Base-by-base conservation (phyloP, 2,797 vertebrate species). In the Aplochiton taeniatus region DNA sequence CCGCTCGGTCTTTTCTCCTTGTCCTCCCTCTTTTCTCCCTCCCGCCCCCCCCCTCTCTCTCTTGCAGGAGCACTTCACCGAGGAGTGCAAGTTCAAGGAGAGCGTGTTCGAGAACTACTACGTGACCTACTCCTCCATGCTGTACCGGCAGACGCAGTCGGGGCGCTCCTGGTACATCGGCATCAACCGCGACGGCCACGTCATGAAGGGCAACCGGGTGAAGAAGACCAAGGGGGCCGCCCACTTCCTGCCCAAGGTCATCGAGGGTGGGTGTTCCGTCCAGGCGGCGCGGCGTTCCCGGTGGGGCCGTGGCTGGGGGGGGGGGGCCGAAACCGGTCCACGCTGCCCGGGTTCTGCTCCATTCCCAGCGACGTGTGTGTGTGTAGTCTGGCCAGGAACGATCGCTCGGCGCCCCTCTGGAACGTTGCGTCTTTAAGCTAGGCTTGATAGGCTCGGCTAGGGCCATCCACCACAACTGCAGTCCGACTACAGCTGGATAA, bases 91-190 rank as follows among this genome's bases (percentile, higher is more conserved):
- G 91, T 99, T 99, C 92, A 99, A 99, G 92, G 97, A 99, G 90
- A 98, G 96, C 0, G 97, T 99, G 82, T 99, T 98, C 91, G 97
- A 99, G 91, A 99, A 98, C 93, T 99, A 99, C 92, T 99, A 98
- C 0, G 96, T 99, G 85, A 98, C 96, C 0, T 99, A 99, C 85
- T 98, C 97, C 17, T 99, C 97, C 63, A 96, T 98, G 95, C 95
- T 98, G 84, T 98, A 99, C 85, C 94, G 97, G 67, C 97, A 99
- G 86, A 96, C 94, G 80, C 95, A 97, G 79, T 99, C 97, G 1
- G 97, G 97, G 41, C 93, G 97, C 77, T 95, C 95, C 43, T 99
- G 97, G 97, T 99, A 98, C 82, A 92, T 99, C 77, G 97, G 97
- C 77, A 96, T 99, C 88, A 98, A 98, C 90, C 95, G 96, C 79